A percentile compares a stretch with the other conserved stretches of the same genome.
Conservation (phyloP, 23 tunicate species). For the Phallusia fumigata region DNA sequence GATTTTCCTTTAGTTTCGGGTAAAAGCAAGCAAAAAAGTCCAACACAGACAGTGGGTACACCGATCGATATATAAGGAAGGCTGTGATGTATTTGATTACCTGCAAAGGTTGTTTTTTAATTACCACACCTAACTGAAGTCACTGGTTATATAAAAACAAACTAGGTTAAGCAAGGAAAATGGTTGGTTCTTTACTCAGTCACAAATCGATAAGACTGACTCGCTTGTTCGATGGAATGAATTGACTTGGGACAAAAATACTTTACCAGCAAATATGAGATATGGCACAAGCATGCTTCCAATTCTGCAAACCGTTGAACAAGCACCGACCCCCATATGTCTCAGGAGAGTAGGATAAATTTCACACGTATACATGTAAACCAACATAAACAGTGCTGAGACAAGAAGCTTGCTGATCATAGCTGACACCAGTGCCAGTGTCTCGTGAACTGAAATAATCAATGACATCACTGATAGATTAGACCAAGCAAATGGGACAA, state of each 20-base stretch:
- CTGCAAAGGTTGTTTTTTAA: neutral
- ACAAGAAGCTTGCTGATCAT: slow-evolving; percentile 10
- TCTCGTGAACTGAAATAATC: neutral
- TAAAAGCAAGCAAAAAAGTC: neutral
- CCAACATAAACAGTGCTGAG: neutral
- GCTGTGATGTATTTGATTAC: neutral
- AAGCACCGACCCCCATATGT: slow-evolving; percentile 2
- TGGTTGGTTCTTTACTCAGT: too few relatives aligned
- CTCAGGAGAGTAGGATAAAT: slow-evolving; percentile 8
- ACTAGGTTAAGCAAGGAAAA: too few relatives aligned
- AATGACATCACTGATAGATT: too few relatives aligned
- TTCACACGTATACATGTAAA: slow-evolving; percentile 17
- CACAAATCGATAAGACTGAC: too few relatives aligned
- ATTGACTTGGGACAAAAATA: too few relatives aligned
- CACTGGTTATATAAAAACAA: too few relatives aligned
- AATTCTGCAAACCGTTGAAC: slow-evolving; percentile 3
- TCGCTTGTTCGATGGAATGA: too few relatives aligned
- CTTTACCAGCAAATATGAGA: slow-evolving; percentile 8
- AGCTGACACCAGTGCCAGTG: neutral
- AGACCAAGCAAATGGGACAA: too few relatives aligned
- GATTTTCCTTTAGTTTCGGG: neutral
- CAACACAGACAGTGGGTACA: neutral
- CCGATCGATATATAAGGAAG: neutral
- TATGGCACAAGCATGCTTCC: slow-evolving; percentile 7
- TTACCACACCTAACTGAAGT: too few relatives aligned